Base-by-base conservation (phyloP, 2,113 vertebrate genomes). In the Tringa solitaria region DNA sequence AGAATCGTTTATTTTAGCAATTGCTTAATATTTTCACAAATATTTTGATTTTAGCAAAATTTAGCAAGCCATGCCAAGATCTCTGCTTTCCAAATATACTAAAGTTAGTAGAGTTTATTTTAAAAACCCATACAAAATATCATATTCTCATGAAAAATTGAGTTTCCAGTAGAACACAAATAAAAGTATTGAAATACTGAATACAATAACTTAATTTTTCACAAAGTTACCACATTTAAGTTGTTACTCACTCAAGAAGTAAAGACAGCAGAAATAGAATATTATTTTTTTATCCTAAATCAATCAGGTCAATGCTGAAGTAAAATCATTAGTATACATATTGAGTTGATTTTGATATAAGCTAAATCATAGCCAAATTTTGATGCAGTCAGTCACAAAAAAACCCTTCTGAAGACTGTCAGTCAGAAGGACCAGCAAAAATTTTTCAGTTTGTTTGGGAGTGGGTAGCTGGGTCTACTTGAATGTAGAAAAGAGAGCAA, bases 41-140 rank as follows among this genome's bases (percentile, higher is more conserved):
- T 96, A 94, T 96, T 97, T 92, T 96, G 23, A 90, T 75, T 90
- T 93, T 11, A 67, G 77, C 46, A 74, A 83, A 73, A 91, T 85
- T 59, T 46, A 86, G 70, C 4, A 84, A 94, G 33, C 50, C 67
- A 46, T 35, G 82, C 90, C 92, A 94, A 63, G 46, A 86, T 22
- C 83, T 86, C 19, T 35, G 30, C 65, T 79, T 94, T 87, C 70
- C 51, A 83, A 75, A 54, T 53, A 7, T 46, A 78, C 20, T 28
- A 30, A 79, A 76, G 61, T 79, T 70, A 89, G 59, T 32, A 87
- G 33, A 83, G 10, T 77, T 92, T 23, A 45, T 60, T 70, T 45
- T 63, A 7, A 32, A 84, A 74, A 32, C 19, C 59, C 21, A 17
- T 54, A 82, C 63, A 80, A 54, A 4, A 32, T 37, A 35, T 12